Evolutionary conservation across 1,140 invertebrate species (phyloP), one percentile per base, ranked within the genome.

Genomic region (Pomacea maculata): DNA sequence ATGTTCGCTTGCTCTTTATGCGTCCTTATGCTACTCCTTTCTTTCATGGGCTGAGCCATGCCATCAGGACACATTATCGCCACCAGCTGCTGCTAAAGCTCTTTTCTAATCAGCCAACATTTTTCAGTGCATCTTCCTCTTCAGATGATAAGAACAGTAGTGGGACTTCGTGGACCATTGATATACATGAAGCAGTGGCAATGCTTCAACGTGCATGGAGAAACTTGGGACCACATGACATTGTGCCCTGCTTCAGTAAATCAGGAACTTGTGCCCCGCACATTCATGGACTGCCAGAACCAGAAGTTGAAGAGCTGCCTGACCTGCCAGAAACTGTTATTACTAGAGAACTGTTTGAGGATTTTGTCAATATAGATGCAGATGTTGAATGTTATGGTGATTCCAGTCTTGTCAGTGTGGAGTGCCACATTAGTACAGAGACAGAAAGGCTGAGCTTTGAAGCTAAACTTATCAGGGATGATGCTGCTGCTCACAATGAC

Each of bases 191-290:
- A n/a, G 77, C 77, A 4, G 65, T 78, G 65, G 70, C 29, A 64
- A 78, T 78, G 77, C 67, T 78, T 67, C 64, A 78, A 29, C 77
- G 29, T 54, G 64, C 77, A 21, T 78, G 77, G 77, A 52, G 54
- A 54, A 78, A 65, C 54, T 45, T 71, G 19, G 55, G 77, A 14
- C 65, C 77, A 7, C 77, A 78, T 34, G 77, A 78, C 61, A 67
- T 78, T 12, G 77, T 78, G 64, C 77, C 64, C n/a, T 78, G 77
- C 34, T 78, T 78, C 77, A 78, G 77, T 67, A 68, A 70, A 54
- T 19, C 77, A 14, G 77, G 77, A 8, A 68, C 70, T 9, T 78
- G 77, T 29, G 77, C 77, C 17, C 77, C 77, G 1, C 67, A 78
- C 54, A 78, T 78, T 29, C 77, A 78, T 45, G 77, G 77, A 19